These are phyloP conservation scores for Amblyjoppa fuscipennis DNA, from an alignment of 2,888 invertebrate genomes.

Conservation along the genomic window DNA sequence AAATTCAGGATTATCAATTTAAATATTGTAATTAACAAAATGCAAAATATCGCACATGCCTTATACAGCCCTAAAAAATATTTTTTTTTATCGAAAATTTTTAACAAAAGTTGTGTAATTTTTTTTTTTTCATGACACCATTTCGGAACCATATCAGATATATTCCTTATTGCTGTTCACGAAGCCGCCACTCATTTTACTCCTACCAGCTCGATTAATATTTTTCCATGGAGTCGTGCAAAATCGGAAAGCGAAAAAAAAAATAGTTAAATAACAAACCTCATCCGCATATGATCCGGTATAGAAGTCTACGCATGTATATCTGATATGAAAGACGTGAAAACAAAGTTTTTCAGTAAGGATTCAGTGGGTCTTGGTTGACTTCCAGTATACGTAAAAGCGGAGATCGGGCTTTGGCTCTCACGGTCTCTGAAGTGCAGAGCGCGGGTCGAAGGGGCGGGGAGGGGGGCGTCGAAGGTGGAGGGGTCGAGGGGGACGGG, in stretches of 20 bases:
- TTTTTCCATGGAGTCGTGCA: too few relatives aligned
- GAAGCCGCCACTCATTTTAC: too few relatives aligned
- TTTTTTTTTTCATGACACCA: too few relatives aligned
- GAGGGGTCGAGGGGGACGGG: not conserved
- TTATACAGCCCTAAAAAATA: too few relatives aligned
- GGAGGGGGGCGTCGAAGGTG: not conserved
- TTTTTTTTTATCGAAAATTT: too few relatives aligned
- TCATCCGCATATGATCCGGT: not conserved
- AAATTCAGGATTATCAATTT: too few relatives aligned
- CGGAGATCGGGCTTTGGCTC: conserved; percentile 40
- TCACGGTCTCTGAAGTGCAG: conserved; percentile 40
- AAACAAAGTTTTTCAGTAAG: conserved; percentile 48
- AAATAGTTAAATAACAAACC: not conserved
- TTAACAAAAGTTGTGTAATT: not conserved
- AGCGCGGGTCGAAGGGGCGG: conserved; percentile 19
- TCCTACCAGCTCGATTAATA: too few relatives aligned
- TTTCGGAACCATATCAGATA: too few relatives aligned
- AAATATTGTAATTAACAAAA: not conserved
- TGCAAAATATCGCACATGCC: not conserved
- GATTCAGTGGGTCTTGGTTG: conserved; percentile 6
- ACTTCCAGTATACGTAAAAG: conserved; percentile 41
- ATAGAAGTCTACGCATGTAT: not conserved
- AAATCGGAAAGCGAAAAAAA: not conserved
- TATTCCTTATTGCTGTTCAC: too few relatives aligned
- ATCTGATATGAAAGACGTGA: conserved; percentile 53